Base-by-base conservation (phyloP, 2,113 vertebrate species). In the Leucopternis melanops region DNA sequence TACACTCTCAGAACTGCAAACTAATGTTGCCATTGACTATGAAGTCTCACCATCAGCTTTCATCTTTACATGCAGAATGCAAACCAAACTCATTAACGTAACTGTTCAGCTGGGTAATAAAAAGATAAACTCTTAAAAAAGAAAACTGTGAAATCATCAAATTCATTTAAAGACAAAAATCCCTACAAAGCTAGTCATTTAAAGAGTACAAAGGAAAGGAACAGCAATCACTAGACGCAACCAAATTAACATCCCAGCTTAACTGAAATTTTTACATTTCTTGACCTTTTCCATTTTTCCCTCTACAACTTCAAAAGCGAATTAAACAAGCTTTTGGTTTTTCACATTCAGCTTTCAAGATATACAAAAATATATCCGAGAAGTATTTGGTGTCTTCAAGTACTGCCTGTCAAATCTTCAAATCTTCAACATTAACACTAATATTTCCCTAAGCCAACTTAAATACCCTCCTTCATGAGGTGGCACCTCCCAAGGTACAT, bases 101-200 rank as follows among this genome's bases (percentile, higher is more conserved):
- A 87, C 57, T 54, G 45, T 82, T 95, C 45, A 27, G 66, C 40
- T 66, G 84, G 32, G 47, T 86, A 94, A 91, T 80, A 94, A 93
- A 92, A 90, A 52, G 72, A 92, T 78, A 88, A 92, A 88, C 81
- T 69, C 49, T 50, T 72, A 5, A 26, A 86, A 71, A 73, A 77
- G 6, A 58, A 71, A 71, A 36, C 70, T 75, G 63, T 88, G 52
- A 93, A 96, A 81, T 92, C 7, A 74, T 84, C 72, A 81, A 90
- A 92, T 90, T 73, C 44, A 72, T 84, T 94, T 91, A 88, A 95
- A 96, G 84, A 88, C 78, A 95, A 97, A 94, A 94, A 92, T 81
- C 73, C 54, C 83, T 66, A 92, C 94, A 96, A 94, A 97, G 91
- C 81, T 77, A 81, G 66, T 75, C 4, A 87, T 90, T 94, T 89